Evolutionary conservation across 1,140 invertebrate species (phyloP).

Genomic region (Apis florea): DNA sequence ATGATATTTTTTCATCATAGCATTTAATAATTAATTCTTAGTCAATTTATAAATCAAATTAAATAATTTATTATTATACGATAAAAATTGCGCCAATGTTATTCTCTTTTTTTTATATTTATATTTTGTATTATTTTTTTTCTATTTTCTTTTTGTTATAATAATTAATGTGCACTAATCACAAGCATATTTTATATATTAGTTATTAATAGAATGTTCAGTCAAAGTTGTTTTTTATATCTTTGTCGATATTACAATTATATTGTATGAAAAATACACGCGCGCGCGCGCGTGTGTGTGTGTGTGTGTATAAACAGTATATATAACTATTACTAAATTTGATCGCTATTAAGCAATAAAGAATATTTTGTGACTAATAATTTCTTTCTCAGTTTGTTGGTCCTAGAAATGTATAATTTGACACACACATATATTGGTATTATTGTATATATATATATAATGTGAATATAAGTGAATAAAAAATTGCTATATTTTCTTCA

Average conservation of each 20-base stretch:
- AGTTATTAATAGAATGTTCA: constrained; percentile 2
- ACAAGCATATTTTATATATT: constrained; percentile 7
- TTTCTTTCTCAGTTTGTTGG: constrained; percentile 43
- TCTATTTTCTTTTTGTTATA: neutral
- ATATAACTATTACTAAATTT: constrained; percentile 56
- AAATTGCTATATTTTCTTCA: neutral
- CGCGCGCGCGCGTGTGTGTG: constrained; percentile 58
- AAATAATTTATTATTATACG: neutral
- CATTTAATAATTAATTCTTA: neutral
- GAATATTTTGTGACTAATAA: constrained; percentile 46
- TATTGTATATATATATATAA: constrained; percentile 2
- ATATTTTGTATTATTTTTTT: neutral
- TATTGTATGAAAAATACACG: constrained; percentile 70
- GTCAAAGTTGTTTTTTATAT: constrained; percentile 26
- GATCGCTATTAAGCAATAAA: constrained; percentile 59
- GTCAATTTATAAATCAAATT: neutral
- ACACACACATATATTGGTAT: constrained; percentile 39
- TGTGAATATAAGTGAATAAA: constrained; percentile 34
- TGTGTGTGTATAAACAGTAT: constrained; percentile 60
- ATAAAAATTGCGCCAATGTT: neutral
- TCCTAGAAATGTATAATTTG: constrained; percentile 51
- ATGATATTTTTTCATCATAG: neutral
- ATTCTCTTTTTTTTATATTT: neutral
- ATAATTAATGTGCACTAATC: constrained; percentile 17
- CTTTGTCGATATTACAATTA: constrained; percentile 48